phyloP scores from a whole-genome alignment of 1,140 invertebrate genomes.

The Apocrypta bakeri region DNA sequence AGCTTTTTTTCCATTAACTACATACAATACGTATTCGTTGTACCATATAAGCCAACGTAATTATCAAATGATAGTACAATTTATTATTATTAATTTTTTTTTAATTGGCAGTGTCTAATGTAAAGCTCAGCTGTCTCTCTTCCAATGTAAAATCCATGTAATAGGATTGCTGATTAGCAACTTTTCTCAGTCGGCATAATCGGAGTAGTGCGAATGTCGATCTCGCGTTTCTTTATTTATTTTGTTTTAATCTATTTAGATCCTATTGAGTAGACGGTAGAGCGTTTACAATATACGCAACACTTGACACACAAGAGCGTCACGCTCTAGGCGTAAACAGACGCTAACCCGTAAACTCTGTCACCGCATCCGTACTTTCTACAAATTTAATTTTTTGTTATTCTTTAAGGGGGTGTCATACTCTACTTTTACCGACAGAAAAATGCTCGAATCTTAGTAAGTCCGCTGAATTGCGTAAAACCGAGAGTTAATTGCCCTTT shows the following conservation, averaged over 20 bases:
- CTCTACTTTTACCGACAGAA: no score
- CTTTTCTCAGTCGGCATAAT: slow-evolving; percentile 17
- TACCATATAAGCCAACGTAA: background rate
- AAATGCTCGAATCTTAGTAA: no score
- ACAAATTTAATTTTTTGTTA: slow-evolving; percentile 20
- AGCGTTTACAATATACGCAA: background rate
- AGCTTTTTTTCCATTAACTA: background rate
- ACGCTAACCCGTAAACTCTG: slow-evolving; percentile 23
- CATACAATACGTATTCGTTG: background rate
- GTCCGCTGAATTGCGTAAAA: no score
- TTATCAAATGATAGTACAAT: background rate
- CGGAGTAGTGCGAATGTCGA: background rate
- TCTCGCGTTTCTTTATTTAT: background rate
- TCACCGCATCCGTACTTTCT: slow-evolving; percentile 16
- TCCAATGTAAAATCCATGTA: background rate
- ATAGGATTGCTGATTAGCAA: background rate
- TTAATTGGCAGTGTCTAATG: background rate
- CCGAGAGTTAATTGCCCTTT: no score
- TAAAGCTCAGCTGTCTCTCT: background rate
- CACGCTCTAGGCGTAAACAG: background rate
- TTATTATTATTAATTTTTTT: background rate
- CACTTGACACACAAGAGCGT: background rate
- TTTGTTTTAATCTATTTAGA: no score
- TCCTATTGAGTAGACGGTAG: background rate
- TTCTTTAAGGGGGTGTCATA: no score